These are phyloP conservation scores for Sylvia atricapilla DNA, from an alignment of 2,113 vertebrate species.

Conservation along the genomic window DNA sequence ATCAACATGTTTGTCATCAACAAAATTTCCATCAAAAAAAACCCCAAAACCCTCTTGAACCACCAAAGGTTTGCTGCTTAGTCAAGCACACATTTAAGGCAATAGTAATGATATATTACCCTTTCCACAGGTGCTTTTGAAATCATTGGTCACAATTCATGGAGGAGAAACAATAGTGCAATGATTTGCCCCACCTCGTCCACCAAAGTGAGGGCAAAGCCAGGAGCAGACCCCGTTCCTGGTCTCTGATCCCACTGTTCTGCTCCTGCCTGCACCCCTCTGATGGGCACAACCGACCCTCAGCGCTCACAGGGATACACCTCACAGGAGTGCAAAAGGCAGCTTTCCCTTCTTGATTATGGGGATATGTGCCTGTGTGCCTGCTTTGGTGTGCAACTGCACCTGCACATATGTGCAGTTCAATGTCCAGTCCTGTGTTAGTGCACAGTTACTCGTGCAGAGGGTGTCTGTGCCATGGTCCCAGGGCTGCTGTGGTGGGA, in stretches of 20 bases:
- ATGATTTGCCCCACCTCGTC: neutral
- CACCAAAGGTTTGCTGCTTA: neutral
- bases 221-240: neutral
- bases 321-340: neutral
- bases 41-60: neutral
- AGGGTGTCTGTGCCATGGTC: fast-evolving
- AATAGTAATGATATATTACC: neutral
- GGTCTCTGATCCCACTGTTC: fast-evolving
- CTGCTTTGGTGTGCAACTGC: neutral
- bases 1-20: neutral
- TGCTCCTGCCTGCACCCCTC: neutral
- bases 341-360: neutral
- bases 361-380: fast-evolving
- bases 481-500: neutral
- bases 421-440: fast-evolving
- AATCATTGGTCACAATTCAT: neutral
- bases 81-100: neutral
- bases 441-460: fast-evolving
- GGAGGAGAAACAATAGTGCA: neutral
- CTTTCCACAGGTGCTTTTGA: neutral
- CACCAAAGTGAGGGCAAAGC: neutral
- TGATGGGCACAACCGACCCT: fast-evolving
- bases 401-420: fast-evolving
- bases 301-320: neutral
- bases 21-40: neutral